Percentiles rank a stretch among this genome's conserved stretches.
Evolutionary conservation across 2,888 invertebrate genomes (phyloP).

Genomic region (Mesoligia furuncula): DNA sequence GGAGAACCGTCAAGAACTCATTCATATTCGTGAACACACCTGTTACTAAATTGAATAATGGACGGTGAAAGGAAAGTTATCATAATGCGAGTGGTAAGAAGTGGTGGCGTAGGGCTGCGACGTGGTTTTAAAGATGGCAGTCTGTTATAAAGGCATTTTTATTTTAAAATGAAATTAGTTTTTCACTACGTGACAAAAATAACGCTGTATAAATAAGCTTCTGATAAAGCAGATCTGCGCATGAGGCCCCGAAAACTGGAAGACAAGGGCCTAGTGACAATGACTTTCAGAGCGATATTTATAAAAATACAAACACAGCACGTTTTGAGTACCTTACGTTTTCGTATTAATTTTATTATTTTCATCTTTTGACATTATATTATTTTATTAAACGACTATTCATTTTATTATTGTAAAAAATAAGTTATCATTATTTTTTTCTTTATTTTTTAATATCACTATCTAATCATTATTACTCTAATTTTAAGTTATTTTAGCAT

Average conservation of each 20-base stretch:
- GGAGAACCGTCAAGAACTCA: conserved; percentile 67
- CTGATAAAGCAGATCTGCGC: neutral
- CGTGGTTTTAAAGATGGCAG: conserved; percentile 26
- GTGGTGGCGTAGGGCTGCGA: conserved; percentile 63
- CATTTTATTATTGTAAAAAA: too few species aligned
- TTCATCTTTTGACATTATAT: too few species aligned
- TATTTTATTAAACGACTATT: too few species aligned
- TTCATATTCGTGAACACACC: conserved; percentile 85
- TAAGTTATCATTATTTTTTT: too few species aligned
- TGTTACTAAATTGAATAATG: conserved; percentile 88
- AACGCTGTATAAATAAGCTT: neutral
- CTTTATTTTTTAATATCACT: too few species aligned
- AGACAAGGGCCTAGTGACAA: too few species aligned
- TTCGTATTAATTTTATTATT: too few species aligned
- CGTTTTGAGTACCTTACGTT: neutral
- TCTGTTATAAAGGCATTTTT: neutral
- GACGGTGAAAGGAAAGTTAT: conserved; percentile 86
- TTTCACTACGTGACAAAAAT: conserved; percentile 1
- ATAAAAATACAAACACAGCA: neutral
- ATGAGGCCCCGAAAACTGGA: neutral
- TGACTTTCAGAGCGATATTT: neutral
- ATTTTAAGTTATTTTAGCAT: too few species aligned
- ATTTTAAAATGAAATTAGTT: conserved; percentile 13
- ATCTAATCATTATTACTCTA: too few species aligned
- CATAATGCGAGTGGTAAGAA: conserved; percentile 76